A percentile compares a stretch with the other conserved stretches of the same genome.
Evolutionary conservation across 2,113 vertebrate species (phyloP).

Genomic region (Pantherophis guttatus): DNA sequence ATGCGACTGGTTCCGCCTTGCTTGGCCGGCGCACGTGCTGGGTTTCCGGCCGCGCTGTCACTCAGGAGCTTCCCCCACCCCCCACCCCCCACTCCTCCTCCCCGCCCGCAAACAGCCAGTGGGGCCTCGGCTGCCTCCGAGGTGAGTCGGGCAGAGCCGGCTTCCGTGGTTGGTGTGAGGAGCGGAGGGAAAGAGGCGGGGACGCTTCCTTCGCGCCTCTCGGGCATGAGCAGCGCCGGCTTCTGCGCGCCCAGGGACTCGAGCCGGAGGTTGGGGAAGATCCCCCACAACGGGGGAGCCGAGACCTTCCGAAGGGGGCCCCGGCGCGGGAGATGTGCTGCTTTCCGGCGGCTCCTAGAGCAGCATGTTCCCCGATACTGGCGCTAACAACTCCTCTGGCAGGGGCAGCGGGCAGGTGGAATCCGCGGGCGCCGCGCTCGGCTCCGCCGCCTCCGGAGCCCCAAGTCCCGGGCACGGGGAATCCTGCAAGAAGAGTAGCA

Average conservation of each 20-base stretch:
- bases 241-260: constrained; percentile 28
- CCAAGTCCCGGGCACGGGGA: constrained; percentile 10
- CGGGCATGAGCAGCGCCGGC: constrained; percentile 61
- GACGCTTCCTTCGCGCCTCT: constrained; percentile 14
- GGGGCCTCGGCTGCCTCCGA: constrained; percentile 35
- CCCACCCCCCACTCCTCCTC: constrained; percentile 11
- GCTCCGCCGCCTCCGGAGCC: neutral
- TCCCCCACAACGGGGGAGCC: constrained; percentile 31
- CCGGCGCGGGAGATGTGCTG: constrained; percentile 65
- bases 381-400: constrained; percentile 35
- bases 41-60: constrained; percentile 33
- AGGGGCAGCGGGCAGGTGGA: constrained; percentile 30
- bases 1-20: neutral
- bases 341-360: constrained; percentile 49
- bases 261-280: constrained; percentile 17
- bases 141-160: neutral
- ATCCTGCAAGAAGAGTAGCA: constrained; percentile 1
- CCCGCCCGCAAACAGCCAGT: constrained; percentile 4
- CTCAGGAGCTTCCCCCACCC: constrained; percentile 6
- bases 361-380: constrained; percentile 64
- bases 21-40: neutral
- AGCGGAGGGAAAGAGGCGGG: neutral
- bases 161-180: neutral
- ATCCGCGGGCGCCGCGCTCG: neutral
- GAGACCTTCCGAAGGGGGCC: constrained; percentile 38